These are phyloP conservation scores for Leguminivora glycinivorella DNA, from an alignment of 1,140 invertebrate species.

Conservation along the genomic window DNA sequence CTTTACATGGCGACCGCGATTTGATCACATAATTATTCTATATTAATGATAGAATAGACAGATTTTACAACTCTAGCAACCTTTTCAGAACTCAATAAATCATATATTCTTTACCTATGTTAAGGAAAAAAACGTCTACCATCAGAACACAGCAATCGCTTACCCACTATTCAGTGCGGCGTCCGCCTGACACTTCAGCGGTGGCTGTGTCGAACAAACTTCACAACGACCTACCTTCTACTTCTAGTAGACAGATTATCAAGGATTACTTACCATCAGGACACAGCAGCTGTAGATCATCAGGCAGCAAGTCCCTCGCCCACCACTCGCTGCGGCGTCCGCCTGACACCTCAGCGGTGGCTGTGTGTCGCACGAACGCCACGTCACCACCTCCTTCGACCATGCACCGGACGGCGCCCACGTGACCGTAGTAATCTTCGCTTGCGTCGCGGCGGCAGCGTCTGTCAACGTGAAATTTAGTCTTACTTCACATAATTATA, in stretches of 20 bases:
- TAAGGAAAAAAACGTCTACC: too few species aligned
- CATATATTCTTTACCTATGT: too few species aligned
- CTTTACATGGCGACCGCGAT: too few species aligned
- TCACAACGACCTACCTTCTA: too few species aligned
- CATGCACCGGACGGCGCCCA: slow-evolving; percentile 93
- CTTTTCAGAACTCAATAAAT: too few species aligned
- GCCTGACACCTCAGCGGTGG: slow-evolving; percentile 94
- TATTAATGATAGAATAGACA: too few species aligned
- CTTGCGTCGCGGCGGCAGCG: slow-evolving; percentile 67
- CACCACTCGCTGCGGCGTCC: slow-evolving; percentile 94
- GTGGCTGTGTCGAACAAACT: slow-evolving; percentile 97
- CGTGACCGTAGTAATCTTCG: slow-evolving; percentile 80
- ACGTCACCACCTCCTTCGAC: slow-evolving; percentile 97
- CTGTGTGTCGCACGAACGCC: slow-evolving; percentile 96
- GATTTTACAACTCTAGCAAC: too few species aligned
- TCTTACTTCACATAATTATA: too few species aligned
- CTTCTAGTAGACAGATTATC: too few species aligned
- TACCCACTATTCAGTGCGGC: slow-evolving; percentile 95
- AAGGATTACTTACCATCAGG: slow-evolving; percentile 85
- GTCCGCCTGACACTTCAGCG: slow-evolving; percentile 93
- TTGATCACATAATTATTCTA: too few species aligned
- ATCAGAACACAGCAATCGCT: slow-evolving; percentile 94
- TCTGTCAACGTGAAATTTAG: slow-evolving; percentile 33
- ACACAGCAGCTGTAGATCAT: slow-evolving; percentile 96
- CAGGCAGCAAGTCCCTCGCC: slow-evolving; percentile 93